These are phyloP conservation scores for Sitophilus oryzae DNA, from an alignment of 1,140 invertebrate genomes.

Conservation along the genomic window DNA sequence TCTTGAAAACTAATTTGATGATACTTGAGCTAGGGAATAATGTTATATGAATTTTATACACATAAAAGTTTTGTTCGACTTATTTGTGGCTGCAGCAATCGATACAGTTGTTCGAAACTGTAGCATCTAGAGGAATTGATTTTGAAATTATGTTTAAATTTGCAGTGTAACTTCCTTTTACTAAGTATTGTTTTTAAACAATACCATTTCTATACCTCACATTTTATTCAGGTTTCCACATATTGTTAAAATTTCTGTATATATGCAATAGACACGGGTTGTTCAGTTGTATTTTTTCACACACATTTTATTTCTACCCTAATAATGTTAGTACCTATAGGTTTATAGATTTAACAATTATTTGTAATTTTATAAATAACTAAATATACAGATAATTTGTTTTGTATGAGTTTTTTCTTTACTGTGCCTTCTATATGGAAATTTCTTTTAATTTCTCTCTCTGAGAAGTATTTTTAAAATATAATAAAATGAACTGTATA, in stretches of 20 bases:
- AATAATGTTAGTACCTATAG: conserved; percentile 5
- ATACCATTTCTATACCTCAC: conserved; percentile 26
- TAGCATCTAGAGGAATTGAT: not conserved
- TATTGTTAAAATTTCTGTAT: conserved; percentile 28
- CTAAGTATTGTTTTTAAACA: conserved; percentile 17
- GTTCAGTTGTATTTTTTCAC: conserved; percentile 22
- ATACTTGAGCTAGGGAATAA: not conserved
- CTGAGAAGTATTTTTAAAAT: conserved; percentile 1
- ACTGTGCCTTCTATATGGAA: not conserved
- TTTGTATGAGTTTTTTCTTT: not conserved
- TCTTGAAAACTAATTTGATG: no score
- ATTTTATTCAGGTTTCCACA: conserved; percentile 23
- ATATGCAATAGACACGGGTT: conserved; percentile 19
- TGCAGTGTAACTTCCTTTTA: conserved; percentile 15
- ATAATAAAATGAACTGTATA: no score
- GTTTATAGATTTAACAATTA: conserved; percentile 2
- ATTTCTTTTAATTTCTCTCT: not conserved
- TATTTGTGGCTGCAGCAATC: no score
- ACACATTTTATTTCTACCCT: conserved; percentile 20
- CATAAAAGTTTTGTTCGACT: no score
- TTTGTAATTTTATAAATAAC: conserved; percentile 9
- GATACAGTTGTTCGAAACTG: not conserved
- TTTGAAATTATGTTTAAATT: not conserved
- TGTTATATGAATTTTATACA: no score
- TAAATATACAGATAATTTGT: conserved; percentile 1